Percentiles rank a stretch among this genome's conserved stretches.
These are phyloP conservation scores for Smittia sp. DNA, from an alignment of 2,888 invertebrate species.

Conservation along the genomic window DNA sequence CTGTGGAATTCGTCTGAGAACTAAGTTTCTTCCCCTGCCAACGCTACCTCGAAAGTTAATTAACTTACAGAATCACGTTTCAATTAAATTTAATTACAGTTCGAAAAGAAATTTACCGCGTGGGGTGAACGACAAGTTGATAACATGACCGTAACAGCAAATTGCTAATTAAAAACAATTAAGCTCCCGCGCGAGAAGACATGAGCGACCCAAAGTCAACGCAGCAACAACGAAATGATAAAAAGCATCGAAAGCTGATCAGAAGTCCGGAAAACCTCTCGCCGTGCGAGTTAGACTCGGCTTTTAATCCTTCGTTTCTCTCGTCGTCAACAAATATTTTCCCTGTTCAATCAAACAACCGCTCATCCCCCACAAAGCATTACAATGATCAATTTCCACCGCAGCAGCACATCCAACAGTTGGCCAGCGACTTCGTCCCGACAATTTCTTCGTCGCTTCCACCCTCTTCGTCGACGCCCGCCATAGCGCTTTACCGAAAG, in stretches of 20 bases:
- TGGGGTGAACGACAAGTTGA: background rate
- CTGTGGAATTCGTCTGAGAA: background rate
- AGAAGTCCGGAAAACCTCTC: conserved; percentile 44
- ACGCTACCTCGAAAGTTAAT: background rate
- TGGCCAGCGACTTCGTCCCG: too few relatives aligned
- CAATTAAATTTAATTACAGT: conserved; percentile 33
- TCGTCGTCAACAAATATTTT: conserved; percentile 23
- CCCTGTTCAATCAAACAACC: conserved; percentile 11
- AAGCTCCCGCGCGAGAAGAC: background rate
- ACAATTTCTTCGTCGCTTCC: conserved; percentile 12
- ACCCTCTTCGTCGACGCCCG: conserved; percentile 34
- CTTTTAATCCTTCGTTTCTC: conserved; percentile 28
- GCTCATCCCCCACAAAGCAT: conserved; percentile 30
- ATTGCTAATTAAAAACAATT: conserved; percentile 7
- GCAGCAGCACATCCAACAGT: background rate
- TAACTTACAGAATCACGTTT: background rate
- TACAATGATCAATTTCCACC: conserved; percentile 35
- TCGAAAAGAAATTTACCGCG: background rate
- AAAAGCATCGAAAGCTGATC: conserved; percentile 43
- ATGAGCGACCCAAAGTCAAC: conserved; percentile 35
- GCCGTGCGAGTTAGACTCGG: conserved; percentile 34
- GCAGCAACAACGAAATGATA: conserved; percentile 38
- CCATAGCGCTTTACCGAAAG: conserved; percentile 37
- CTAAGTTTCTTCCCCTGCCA: background rate
- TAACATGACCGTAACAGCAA: background rate